phyloP scores from a whole-genome alignment of 2,888 invertebrate genomes.

The Hoplodrina blanda region DNA sequence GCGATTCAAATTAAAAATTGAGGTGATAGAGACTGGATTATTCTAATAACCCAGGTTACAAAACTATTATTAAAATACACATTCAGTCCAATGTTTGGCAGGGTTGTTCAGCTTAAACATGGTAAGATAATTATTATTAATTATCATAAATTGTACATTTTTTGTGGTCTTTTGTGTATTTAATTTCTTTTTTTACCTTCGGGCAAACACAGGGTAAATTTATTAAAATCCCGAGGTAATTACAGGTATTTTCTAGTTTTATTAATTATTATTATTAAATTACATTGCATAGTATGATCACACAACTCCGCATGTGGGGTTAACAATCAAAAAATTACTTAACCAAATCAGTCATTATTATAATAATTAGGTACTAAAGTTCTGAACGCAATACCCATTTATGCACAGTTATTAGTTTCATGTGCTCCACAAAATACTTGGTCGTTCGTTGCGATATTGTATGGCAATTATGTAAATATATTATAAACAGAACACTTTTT shows the following conservation, averaged over 20 bases:
- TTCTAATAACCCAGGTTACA: slow-evolving; percentile 18
- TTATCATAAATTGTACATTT: slow-evolving; percentile 29
- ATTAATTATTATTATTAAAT: slow-evolving; percentile 56
- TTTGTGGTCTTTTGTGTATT: slow-evolving; percentile 12
- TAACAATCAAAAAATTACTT: slow-evolving; percentile 73
- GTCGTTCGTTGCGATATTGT: slow-evolving; percentile 42
- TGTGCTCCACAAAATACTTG: slow-evolving; percentile 40
- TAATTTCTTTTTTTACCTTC: slow-evolving; percentile 33
- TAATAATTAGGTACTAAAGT: slow-evolving; percentile 69
- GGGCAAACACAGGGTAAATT: slow-evolving; percentile 22
- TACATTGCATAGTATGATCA: slow-evolving; percentile 53
- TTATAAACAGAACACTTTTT: slow-evolving; percentile 25
- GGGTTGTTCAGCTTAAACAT: slow-evolving; percentile 15
- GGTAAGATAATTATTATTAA: slow-evolving; percentile 5
- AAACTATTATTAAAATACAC: slow-evolving; percentile 5
- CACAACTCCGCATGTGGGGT: slow-evolving; percentile 49
- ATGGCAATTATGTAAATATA: slow-evolving; percentile 35
- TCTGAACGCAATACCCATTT: slow-evolving; percentile 53
- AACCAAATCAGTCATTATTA: slow-evolving; percentile 84
- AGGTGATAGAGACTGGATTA: slow-evolving; percentile 15
- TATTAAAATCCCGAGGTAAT: slow-evolving; percentile 56
- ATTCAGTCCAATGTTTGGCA: slow-evolving; percentile 36
- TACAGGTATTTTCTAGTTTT: slow-evolving; percentile 58
- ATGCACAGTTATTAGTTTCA: slow-evolving; percentile 32
- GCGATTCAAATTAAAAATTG: slow-evolving; percentile 12